phyloP scores from a whole-genome alignment of 1,140 invertebrate species.

The Galendromus occidentalis region DNA sequence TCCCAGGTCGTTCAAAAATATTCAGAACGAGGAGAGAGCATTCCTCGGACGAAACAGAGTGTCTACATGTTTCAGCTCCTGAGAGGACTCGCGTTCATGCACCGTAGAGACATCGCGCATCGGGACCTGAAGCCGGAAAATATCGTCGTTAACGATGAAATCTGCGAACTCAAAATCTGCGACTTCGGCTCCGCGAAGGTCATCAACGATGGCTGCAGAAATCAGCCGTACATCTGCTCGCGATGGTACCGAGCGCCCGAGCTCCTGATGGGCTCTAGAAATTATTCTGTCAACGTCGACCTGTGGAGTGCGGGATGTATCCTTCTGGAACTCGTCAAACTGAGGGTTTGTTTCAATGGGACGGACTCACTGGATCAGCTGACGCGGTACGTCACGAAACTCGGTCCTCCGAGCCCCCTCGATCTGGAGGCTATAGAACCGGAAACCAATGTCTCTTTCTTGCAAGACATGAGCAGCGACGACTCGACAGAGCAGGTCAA shows the following conservation, averaged over 20 bases:
- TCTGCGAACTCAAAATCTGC: constrained; percentile 86
- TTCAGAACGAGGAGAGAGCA: not conserved
- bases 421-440: constrained; percentile 99
- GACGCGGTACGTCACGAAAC: constrained; percentile 96
- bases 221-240: constrained; percentile 97
- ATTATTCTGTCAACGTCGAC: constrained; percentile 95
- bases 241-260: constrained; percentile 94
- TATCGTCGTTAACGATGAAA: constrained; percentile 81
- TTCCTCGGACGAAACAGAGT: not conserved
- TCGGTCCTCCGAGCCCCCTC: constrained; percentile 90
- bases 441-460: constrained; percentile 98
- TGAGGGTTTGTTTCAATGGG: constrained; percentile 94
- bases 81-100: constrained; percentile 92
- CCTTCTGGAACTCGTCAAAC: constrained; percentile 76
- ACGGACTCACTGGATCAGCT: constrained; percentile 95
- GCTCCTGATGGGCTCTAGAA: constrained; percentile 94
- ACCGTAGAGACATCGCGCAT: constrained; percentile 93
- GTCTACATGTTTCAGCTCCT: constrained; percentile 98
- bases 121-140: constrained; percentile 99
- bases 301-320: constrained; percentile 97
- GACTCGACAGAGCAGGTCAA: constrained; percentile 44
- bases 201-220: constrained; percentile 60
- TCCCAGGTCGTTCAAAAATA: not conserved
- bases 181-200: constrained; percentile 63
- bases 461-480: constrained; percentile 98